A percentile compares a stretch with the other conserved stretches of the same genome.
phyloP scores from a whole-genome alignment of 1,140 invertebrate genomes.

The Monomorium pharaonis region DNA sequence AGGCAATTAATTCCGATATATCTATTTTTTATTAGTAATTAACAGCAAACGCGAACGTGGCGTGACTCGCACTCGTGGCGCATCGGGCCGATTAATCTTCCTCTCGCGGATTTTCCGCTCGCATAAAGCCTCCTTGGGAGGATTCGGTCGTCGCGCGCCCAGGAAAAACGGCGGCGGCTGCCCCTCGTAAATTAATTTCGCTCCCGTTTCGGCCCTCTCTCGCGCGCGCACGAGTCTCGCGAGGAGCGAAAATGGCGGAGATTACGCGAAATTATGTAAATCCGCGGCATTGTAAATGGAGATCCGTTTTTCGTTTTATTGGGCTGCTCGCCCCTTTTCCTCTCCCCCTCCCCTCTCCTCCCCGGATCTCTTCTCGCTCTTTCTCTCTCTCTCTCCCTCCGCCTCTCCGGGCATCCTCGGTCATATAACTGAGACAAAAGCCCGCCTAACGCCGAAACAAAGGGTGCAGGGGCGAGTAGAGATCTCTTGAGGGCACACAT shows the following conservation, averaged over 20 bases:
- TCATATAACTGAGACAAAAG: conserved; percentile 85
- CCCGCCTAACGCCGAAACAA: conserved; percentile 84
- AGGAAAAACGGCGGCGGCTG: conserved; percentile 31
- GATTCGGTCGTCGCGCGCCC: conserved; percentile 32
- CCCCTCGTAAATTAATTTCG: conserved; percentile 67
- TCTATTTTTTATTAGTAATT: conserved; percentile 47
- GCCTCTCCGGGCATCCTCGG: conserved; percentile 76
- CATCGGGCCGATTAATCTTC: conserved; percentile 55
- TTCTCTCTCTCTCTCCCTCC: not conserved
- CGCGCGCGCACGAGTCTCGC: conserved; percentile 30
- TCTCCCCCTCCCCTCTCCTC: not conserved
- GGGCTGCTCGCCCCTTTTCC: conserved; percentile 75
- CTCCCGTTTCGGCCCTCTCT: conserved; percentile 13
- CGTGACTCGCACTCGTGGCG: not conserved
- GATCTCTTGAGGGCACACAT: conserved; percentile 82
- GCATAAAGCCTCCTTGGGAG: conserved; percentile 33
- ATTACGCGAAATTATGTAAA: conserved; percentile 86
- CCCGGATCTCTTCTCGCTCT: not conserved
- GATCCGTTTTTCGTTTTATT: conserved; percentile 84
- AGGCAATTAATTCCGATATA: conserved; percentile 36
- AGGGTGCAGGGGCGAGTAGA: conserved; percentile 78
- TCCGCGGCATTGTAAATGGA: conserved; percentile 83
- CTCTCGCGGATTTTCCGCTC: conserved; percentile 46
- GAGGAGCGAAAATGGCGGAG: conserved; percentile 82
- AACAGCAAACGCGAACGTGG: conserved; percentile 6